These are phyloP conservation scores for Chauna torquata DNA, from an alignment of 2,113 vertebrate genomes.

Conservation along the genomic window DNA sequence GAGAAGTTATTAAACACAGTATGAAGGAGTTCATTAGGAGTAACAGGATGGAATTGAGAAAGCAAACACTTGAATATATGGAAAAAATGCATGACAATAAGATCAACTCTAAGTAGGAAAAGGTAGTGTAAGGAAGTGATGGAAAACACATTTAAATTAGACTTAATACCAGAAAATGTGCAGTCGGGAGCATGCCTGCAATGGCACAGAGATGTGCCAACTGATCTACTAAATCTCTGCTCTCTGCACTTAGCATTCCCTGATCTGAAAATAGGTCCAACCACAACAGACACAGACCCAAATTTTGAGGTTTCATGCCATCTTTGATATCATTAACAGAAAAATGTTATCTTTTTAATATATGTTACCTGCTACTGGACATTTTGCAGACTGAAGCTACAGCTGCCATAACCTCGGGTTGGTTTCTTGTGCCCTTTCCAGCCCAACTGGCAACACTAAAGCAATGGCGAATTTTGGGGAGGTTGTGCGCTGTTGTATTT, in stretches of 20 bases:
- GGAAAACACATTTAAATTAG: constrained; percentile 17
- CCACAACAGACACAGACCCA: not conserved
- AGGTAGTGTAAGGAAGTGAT: not conserved
- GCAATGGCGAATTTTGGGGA: no score
- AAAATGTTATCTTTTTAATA: not conserved
- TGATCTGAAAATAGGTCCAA: not conserved
- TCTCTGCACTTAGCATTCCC: not conserved
- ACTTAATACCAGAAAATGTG: not conserved
- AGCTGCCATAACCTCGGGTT: not conserved
- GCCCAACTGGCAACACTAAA: not conserved
- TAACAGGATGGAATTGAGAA: constrained; percentile 1
- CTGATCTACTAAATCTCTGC: not conserved
- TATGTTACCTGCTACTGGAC: not conserved
- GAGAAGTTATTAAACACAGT: constrained; percentile 28
- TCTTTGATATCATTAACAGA: not conserved
- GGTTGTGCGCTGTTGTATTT: not conserved
- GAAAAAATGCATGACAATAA: constrained; percentile 26
- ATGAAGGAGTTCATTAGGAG: constrained; percentile 24
- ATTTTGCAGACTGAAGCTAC: not conserved
- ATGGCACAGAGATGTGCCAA: not conserved
- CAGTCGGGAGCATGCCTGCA: not conserved
- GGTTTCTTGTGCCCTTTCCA: not conserved
- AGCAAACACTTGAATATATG: not conserved
- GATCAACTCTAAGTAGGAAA: not conserved
- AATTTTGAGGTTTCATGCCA: not conserved